Conservation (phyloP, 2,113 vertebrate genomes). For the Gallinago paraguaiae region DNA sequence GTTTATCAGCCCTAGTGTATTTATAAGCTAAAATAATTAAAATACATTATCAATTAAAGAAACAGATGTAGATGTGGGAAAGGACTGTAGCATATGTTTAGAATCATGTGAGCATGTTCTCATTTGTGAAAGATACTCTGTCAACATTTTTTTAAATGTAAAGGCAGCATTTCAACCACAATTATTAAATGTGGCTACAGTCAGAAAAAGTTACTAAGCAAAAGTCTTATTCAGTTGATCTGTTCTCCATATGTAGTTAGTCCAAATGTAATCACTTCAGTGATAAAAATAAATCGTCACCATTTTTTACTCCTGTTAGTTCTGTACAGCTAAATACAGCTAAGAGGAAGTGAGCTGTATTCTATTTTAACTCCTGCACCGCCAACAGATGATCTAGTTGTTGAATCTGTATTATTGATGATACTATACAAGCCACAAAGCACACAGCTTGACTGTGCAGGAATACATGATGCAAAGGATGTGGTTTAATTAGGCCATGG, state of each 20-base stretch:
- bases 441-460: slow-evolving; percentile 50
- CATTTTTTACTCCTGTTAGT: slow-evolving; percentile 57
- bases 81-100: slow-evolving; percentile 26
- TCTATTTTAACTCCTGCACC: slow-evolving; percentile 57
- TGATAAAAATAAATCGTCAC: slow-evolving; percentile 61
- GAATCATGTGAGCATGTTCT: slow-evolving; percentile 41
- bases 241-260: slow-evolving; percentile 49
- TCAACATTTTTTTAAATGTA: slow-evolving; percentile 70
- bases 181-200: slow-evolving; percentile 65
- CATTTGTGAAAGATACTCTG: slow-evolving; percentile 60
- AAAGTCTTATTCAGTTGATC: slow-evolving; percentile 39
- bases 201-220: slow-evolving; percentile 61
- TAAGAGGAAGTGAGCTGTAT: slow-evolving; percentile 43
- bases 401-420: slow-evolving; percentile 17
- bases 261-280: slow-evolving; percentile 42
- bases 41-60: slow-evolving; percentile 59
- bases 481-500: slow-evolving; percentile 47
- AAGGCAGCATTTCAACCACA: slow-evolving; percentile 64
- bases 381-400: slow-evolving; percentile 49
- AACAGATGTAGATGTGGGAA: slow-evolving; percentile 62
- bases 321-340: slow-evolving; percentile 18
- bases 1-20: slow-evolving; percentile 42
- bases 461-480: slow-evolving; percentile 56
- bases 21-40: slow-evolving; percentile 67
- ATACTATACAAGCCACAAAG: slow-evolving; percentile 17